phyloP scores from a whole-genome alignment of 2,888 invertebrate species.

The Patella depressa region DNA sequence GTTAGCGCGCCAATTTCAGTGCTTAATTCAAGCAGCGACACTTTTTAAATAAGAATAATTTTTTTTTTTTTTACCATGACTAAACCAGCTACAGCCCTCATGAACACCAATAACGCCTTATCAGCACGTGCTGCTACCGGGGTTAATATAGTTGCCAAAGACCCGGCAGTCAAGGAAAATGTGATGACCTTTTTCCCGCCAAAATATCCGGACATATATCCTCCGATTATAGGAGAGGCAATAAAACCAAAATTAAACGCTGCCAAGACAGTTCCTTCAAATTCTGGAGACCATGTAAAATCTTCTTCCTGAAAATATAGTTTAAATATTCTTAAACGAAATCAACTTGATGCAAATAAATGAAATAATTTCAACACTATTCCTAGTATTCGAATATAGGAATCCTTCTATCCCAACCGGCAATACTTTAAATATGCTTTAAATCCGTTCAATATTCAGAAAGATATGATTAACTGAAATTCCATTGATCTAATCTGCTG shows the following conservation, averaged over 20 bases:
- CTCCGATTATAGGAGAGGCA: slow-evolving; percentile 62
- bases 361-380: too few relatives aligned
- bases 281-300: slow-evolving; percentile 57
- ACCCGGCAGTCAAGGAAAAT: slow-evolving; percentile 84
- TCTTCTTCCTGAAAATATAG: slow-evolving; percentile 38
- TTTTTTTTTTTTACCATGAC: slow-evolving; percentile 82
- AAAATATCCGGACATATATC: slow-evolving; percentile 80
- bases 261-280: slow-evolving; percentile 61
- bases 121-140: slow-evolving; percentile 81
- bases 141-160: slow-evolving; percentile 84
- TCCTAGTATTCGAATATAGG: too few relatives aligned
- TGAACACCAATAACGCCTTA: slow-evolving; percentile 78
- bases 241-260: slow-evolving; percentile 67
- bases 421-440: too few relatives aligned
- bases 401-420: too few relatives aligned
- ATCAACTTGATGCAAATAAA: not conserved
- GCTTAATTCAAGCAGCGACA: too few relatives aligned
- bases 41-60: too few relatives aligned
- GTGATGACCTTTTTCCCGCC: slow-evolving; percentile 89
- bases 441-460: too few relatives aligned
- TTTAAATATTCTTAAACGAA: not conserved
- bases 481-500: too few relatives aligned
- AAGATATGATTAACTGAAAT: too few relatives aligned
- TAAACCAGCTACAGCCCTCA: slow-evolving; percentile 84
- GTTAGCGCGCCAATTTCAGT: too few relatives aligned